A percentile compares a stretch with the other conserved stretches of the same genome.
These are phyloP conservation scores for Coreoperca whiteheadi DNA, from an alignment of 2,113 vertebrate species.

Conservation along the genomic window DNA sequence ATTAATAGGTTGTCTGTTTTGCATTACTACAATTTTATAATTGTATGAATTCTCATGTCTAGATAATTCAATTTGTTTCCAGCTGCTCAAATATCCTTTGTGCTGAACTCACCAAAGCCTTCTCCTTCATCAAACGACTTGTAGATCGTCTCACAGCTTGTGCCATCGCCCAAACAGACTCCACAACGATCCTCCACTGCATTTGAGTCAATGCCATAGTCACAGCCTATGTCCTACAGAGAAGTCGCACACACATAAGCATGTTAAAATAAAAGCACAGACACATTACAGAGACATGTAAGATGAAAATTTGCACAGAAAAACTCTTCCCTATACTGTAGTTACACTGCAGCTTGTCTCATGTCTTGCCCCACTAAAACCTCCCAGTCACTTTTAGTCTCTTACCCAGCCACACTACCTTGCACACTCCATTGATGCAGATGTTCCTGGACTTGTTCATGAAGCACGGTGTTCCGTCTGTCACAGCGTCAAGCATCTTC, in stretches of 20 bases:
- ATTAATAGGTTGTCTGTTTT: conserved; percentile 58
- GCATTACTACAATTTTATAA: conserved; percentile 34
- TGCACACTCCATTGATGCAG: conserved; percentile 99
- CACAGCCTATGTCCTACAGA: conserved; percentile 92
- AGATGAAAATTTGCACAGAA: conserved; percentile 9
- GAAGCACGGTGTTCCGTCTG: conserved; percentile 96
- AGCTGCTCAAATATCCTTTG: conserved; percentile 30
- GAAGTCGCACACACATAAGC: conserved; percentile 40
- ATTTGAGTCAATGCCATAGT: conserved; percentile 95
- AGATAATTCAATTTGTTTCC: conserved; percentile 28
- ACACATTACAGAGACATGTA: conserved; percentile 12
- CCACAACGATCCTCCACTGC: conserved; percentile 95
- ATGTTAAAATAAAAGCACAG: conserved; percentile 12
- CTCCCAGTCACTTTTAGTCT: conserved; percentile 57
- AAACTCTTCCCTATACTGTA: background rate
- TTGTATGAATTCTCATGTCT: conserved; percentile 9
- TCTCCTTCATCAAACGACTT: conserved; percentile 90
- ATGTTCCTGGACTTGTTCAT: conserved; percentile 90
- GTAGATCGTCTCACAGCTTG: conserved; percentile 90
- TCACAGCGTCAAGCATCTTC: conserved; percentile 96
- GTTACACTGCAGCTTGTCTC: conserved; percentile 5
- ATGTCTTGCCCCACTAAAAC: conserved; percentile 25
- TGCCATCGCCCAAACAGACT: conserved; percentile 93
- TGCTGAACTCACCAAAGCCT: conserved; percentile 88
- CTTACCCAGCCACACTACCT: conserved; percentile 92